phyloP scores from a whole-genome alignment of 2,888 invertebrate species.

The Dascillus cervinus region DNA sequence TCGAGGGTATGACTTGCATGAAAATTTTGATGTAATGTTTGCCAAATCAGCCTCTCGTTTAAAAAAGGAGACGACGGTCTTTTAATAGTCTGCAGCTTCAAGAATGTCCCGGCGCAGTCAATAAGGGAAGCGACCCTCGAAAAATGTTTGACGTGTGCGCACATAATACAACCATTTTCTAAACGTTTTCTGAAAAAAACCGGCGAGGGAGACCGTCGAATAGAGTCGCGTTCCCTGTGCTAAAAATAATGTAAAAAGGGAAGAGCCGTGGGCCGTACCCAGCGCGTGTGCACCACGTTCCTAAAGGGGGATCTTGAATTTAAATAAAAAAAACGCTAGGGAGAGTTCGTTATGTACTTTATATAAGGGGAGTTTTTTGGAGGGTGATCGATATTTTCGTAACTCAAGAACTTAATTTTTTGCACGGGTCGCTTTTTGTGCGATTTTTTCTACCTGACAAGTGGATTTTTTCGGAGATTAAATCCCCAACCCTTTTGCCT shows the following conservation, averaged over 20 bases:
- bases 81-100: no score
- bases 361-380: slow-evolving; percentile 9
- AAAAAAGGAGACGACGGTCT: no score
- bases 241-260: slow-evolving; percentile 26
- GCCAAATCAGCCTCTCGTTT: no score
- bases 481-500: no score
- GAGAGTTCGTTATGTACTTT: no score
- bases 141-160: slow-evolving; percentile 1
- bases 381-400: slow-evolving; percentile 2
- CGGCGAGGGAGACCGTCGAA: no score
- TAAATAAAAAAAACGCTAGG: slow-evolving; percentile 19
- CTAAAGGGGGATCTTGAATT: slow-evolving; percentile 16
- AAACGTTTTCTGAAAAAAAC: slow-evolving; percentile 18
- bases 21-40: slow-evolving; percentile 19
- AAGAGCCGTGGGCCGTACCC: slow-evolving; percentile 21
- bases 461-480: slow-evolving; percentile 3
- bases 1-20: slow-evolving; percentile 21
- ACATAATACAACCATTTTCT: slow-evolving; percentile 21
- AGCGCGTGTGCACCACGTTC: slow-evolving; percentile 24
- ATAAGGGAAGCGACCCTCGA: neutral
- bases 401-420: slow-evolving; percentile 2
- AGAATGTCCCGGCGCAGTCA: no score
- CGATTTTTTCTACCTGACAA: slow-evolving; percentile 1
- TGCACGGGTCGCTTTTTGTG: slow-evolving; percentile 2
- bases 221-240: slow-evolving; percentile 16